Base-by-base conservation (phyloP, 1,140 invertebrate species). In the Drosophila tsacasi region DNA sequence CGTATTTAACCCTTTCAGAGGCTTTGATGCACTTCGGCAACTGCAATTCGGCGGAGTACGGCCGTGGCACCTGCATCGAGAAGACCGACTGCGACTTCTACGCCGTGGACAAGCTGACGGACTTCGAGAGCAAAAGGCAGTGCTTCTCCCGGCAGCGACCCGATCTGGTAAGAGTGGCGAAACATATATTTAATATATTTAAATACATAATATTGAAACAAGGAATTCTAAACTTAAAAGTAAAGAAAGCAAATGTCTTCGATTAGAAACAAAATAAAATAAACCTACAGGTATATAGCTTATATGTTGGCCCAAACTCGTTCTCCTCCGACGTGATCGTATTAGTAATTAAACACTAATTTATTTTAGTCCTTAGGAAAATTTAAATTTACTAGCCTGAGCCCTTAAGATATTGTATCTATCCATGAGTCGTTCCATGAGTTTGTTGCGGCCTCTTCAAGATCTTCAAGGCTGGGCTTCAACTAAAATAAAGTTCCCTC, bases 141-240 rank as follows among this genome's bases (percentile, higher is more conserved):
- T 86, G 83, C 40, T 64, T 49, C 35, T 86, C 83, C 40, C 76
- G 62, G 19, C 71, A 76, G 52, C 46, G 83, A 52, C 79, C 75
- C 10, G 57, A 79, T 10, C 40, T 86, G 83, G 83, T 86, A 65
- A 71, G 83, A 46, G 10, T 37, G 1, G 10, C 5, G 5, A 19
- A 42, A 21, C 17, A 13, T n/a, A n/a, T n/a, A n/a, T n/a, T n/a
- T n/a, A n/a, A n/a, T n/a, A n/a, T n/a, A n/a, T n/a, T n/a, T n/a
- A n/a, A n/a, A n/a, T n/a, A n/a, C n/a, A n/a, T n/a, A n/a, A n/a
- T n/a, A n/a, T n/a, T n/a, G n/a, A n/a, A n/a, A n/a, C n/a, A n/a
- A n/a, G n/a, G n/a, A n/a, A n/a, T n/a, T n/a, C n/a, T n/a, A n/a
- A n/a, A n/a, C n/a, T n/a, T n/a, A n/a, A n/a, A n/a, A n/a, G n/a